These are phyloP conservation scores for Callosobruchus maculatus DNA, from an alignment of 2,888 invertebrate genomes.

Conservation along the genomic window DNA sequence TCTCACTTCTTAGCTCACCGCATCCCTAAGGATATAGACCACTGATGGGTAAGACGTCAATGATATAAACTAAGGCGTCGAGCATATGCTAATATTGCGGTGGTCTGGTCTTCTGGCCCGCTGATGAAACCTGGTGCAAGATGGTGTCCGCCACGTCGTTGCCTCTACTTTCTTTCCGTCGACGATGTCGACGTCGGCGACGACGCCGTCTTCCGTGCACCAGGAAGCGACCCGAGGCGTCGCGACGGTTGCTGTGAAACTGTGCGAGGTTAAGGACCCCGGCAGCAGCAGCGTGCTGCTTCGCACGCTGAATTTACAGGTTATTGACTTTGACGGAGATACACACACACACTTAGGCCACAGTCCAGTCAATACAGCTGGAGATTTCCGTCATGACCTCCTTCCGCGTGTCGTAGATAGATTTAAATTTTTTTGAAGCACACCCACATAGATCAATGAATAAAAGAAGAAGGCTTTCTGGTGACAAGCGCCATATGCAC, in stretches of 20 bases:
- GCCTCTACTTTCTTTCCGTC: conserved; percentile 6
- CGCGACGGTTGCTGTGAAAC: conserved; percentile 3
- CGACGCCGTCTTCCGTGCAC: conserved; percentile 38
- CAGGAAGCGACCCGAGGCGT: conserved; percentile 42
- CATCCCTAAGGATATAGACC: too few relatives aligned
- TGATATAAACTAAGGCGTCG: too few relatives aligned
- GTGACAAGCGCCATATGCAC: too few relatives aligned
- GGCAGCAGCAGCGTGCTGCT: neutral
- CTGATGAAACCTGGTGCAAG: too few relatives aligned
- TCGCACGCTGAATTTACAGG: conserved; percentile 4
- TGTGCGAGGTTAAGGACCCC: neutral
- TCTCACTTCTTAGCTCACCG: too few relatives aligned
- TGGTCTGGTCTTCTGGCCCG: too few relatives aligned
- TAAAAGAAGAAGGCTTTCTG: too few relatives aligned
- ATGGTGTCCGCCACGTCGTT: conserved; percentile 10
- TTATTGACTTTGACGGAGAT: conserved; percentile 3
- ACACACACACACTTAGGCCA: neutral
- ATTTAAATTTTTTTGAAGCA: neutral
- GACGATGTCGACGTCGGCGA: conserved; percentile 23
- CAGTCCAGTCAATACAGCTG: neutral
- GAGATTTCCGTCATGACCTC: neutral
- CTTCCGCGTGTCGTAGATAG: neutral
- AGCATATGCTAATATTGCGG: too few relatives aligned
- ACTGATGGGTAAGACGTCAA: too few relatives aligned
- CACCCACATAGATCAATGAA: too few relatives aligned